Percentiles rank a stretch among this genome's conserved stretches.
Evolutionary conservation across 2,797 vertebrate genomes (phyloP).

Genomic region (Enteromius viviparus): DNA sequence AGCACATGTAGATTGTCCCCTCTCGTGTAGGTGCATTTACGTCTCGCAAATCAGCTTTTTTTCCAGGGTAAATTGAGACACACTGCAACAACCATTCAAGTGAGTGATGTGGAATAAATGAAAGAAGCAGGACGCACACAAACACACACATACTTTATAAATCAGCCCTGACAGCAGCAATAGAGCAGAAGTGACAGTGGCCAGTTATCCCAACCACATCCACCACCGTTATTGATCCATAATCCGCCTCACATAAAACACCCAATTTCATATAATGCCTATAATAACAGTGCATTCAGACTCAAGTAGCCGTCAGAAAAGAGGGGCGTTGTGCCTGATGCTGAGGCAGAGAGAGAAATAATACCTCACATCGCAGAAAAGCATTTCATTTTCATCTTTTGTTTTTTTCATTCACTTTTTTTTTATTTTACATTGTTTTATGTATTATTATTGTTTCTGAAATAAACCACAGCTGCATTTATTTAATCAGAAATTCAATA

Average conservation of each 20-base stretch:
- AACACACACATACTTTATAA: constrained; percentile 69
- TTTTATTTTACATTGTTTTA: constrained; percentile 56
- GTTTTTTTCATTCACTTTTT: not conserved
- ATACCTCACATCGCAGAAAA: constrained; percentile 73
- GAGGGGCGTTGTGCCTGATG: constrained; percentile 85
- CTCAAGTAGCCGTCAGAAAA: constrained; percentile 87
- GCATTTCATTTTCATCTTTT: constrained; percentile 58
- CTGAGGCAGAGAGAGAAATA: constrained; percentile 75
- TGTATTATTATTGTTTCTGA: constrained; percentile 10
- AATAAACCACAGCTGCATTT: not conserved
- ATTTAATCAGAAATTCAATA: not conserved
- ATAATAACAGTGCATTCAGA: constrained; percentile 94
- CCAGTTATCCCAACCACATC: constrained; percentile 92
- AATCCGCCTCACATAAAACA: constrained; percentile 92
- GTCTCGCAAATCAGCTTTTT: constrained; percentile 86
- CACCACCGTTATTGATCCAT: constrained; percentile 97
- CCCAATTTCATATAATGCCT: constrained; percentile 99
- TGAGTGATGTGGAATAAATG: constrained; percentile 87
- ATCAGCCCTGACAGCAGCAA: constrained; percentile 86
- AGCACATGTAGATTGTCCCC: constrained; percentile 55
- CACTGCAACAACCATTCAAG: constrained; percentile 86
- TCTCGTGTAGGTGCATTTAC: constrained; percentile 73
- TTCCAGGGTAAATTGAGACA: constrained; percentile 83
- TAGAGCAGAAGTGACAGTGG: constrained; percentile 91
- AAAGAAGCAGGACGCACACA: constrained; percentile 72